Evolutionary conservation across 2,113 vertebrate species (phyloP).

Genomic region (Chionomys nivalis): DNA sequence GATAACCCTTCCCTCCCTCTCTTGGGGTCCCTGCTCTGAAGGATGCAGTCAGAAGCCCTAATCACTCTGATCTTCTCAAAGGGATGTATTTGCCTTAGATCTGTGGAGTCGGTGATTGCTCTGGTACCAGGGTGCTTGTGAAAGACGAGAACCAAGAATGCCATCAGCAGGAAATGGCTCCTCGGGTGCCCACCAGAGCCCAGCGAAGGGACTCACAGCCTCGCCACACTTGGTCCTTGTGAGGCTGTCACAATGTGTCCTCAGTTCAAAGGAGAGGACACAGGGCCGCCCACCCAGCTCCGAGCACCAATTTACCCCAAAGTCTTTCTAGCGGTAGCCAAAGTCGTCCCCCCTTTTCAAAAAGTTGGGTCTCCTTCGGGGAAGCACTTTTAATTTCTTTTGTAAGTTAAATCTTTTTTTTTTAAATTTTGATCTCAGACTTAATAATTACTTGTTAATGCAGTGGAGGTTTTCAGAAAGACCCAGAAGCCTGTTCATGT

Average conservation of each 20-base stretch:
- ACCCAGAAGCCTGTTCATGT: background rate
- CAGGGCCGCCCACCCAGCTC: background rate
- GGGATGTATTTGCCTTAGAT: background rate
- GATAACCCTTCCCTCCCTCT: conserved; percentile 13
- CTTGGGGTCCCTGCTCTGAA: conserved; percentile 25
- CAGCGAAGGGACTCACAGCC: background rate
- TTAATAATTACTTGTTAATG: conserved; percentile 7
- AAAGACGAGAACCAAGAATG: background rate
- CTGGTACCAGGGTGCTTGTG: background rate
- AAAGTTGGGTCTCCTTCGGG: background rate
- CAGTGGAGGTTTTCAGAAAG: background rate
- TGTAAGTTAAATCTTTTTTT: background rate
- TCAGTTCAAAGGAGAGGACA: background rate
- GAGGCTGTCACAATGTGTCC: no score
- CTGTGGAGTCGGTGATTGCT: background rate
- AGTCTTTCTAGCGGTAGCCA: background rate
- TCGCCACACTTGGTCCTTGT: background rate
- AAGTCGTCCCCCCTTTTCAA: background rate
- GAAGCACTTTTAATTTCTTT: background rate
- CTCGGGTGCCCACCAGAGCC: background rate
- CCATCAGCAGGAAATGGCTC: background rate
- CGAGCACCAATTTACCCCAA: background rate
- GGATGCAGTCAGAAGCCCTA: conserved; percentile 3
- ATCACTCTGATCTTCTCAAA: background rate
- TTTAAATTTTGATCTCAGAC: background rate